Base-by-base conservation (phyloP, 2,888 invertebrate species). In the Agonopterix arenella region DNA sequence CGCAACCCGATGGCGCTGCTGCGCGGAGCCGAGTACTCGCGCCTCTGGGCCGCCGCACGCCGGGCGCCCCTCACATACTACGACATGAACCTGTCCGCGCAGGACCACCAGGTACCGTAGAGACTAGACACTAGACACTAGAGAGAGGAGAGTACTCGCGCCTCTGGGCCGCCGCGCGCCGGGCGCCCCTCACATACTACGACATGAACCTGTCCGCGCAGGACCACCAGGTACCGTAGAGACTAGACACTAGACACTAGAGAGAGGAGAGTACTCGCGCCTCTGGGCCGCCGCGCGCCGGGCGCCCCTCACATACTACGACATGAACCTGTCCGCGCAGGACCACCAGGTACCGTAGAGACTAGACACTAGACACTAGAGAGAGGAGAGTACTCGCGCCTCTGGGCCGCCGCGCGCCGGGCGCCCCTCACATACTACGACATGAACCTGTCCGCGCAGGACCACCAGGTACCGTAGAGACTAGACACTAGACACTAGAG, bases 171-270 rank as follows among this genome's bases (percentile, higher is more conserved):
- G 93, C 95, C 0, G 96, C 96, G 1, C 95, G 95, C 62, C 96
- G 97, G 70, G 98, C 99, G 62, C 98, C 99, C 0, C 90, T 99
- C 44, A 99, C 99, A 0, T 99, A 97, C 84, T 98, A 99, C 80
- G 99, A 99, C 74, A 98, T 99, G 98, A 99, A 99, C 83, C 90
- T 99, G 44, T 98, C 98, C 0, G 98, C 99, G 13, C 98, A 99
- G 86, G 99, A 99, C 85, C 99, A 99, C 83, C 98, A 98, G 80
- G 50, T 47, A 10, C 8, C 8, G 10, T 10, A 9, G 37, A n/a
- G n/a, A n/a, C n/a, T n/a, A n/a, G n/a, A n/a, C n/a, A n/a, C n/a
- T n/a, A n/a, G n/a, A n/a, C n/a, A n/a, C n/a, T n/a, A n/a, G n/a
- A n/a, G n/a, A n/a, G n/a, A n/a, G n/a, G n/a, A n/a, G 99, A 99